Evolutionary conservation across 2,113 vertebrate species (phyloP), one percentile per base, ranked within the genome.

Genomic region (Myrmecophaga tridactyla): DNA sequence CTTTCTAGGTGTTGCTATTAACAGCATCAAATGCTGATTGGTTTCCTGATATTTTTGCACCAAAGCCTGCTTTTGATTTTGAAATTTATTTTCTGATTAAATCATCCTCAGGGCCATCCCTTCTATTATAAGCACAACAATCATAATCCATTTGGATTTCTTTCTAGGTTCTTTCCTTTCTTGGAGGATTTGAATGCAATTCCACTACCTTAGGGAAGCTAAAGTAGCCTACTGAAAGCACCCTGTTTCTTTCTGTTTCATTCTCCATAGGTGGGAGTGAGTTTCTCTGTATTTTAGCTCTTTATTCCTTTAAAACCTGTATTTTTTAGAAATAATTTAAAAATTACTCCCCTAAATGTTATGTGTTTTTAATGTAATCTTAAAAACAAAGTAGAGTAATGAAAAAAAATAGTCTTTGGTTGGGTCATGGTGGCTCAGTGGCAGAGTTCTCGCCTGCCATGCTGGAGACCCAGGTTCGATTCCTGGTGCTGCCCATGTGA

Each of bases 31-130:
- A 81, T 6, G 14, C 56, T 89, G 62, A 65, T 70, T 86, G 81
- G 70, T 78, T 93, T 94, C 89, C 65, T 43, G 43, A 73, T 70
- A 87, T 58, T 93, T 87, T 96, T 60, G 60, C 23, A 70, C 43
- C 43, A 78, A 83, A 89, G 48, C 27, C 34, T 69, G 43, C 78
- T 94, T 93, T 94, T 90, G 88, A 85, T 95, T 95, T 93, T 92
- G 86, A 96, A 90, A 92, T 95, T 82, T 94, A 78, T 95, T 89
- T 96, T 96, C 82, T 92, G 92, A 92, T 96, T 67, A 88, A 82
- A 67, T 96, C n/a, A 83, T 78, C 83, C 94, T 75, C 69, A 60
- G 92, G 86, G 25, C 86, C 53, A 63, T 48, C 93, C 96, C 60
- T 93, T 92, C 72, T 81, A 5, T 13, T 73, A 75, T 60, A 72